Evolutionary conservation across 1,140 invertebrate species (phyloP).

Genomic region (Hyposmocoma kahamanoa): DNA sequence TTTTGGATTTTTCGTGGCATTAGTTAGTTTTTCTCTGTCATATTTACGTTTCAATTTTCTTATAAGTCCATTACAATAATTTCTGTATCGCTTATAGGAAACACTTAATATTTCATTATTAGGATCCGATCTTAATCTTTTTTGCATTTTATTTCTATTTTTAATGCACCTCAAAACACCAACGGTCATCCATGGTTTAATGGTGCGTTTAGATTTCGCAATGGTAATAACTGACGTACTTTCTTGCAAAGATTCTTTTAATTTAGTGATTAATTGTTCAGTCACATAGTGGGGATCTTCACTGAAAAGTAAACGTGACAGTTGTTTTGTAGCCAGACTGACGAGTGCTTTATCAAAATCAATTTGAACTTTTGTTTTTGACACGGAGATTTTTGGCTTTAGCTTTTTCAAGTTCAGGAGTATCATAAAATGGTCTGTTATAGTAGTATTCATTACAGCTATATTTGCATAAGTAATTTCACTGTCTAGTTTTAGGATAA

Average conservation of each 20-base stretch:
- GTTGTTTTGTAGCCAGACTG: background rate
- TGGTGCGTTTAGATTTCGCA: background rate
- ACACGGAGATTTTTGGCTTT: background rate
- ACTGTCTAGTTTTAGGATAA: constrained; percentile 23
- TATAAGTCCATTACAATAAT: constrained; percentile 2
- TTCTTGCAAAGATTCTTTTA: background rate
- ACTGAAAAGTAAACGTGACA: background rate
- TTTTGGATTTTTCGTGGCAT: background rate
- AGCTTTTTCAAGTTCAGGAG: constrained; percentile 2
- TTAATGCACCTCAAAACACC: background rate
- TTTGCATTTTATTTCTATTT: constrained; percentile 1
- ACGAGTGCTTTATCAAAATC: background rate
- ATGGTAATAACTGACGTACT: background rate
- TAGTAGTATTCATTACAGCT: constrained; percentile 13
- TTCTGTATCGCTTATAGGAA: background rate
- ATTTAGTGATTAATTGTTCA: background rate
- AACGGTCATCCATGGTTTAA: background rate
- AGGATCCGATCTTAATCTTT: background rate
- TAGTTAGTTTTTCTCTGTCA: background rate
- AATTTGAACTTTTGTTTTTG: background rate
- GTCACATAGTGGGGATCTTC: background rate
- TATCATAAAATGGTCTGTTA: constrained; percentile 18
- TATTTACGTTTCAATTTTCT: constrained; percentile 1
- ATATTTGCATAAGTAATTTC: constrained; percentile 8
- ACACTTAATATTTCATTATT: background rate